These are phyloP conservation scores for Leptinotarsa juncta DNA, from an alignment of 2,888 invertebrate genomes.

Conservation along the genomic window DNA sequence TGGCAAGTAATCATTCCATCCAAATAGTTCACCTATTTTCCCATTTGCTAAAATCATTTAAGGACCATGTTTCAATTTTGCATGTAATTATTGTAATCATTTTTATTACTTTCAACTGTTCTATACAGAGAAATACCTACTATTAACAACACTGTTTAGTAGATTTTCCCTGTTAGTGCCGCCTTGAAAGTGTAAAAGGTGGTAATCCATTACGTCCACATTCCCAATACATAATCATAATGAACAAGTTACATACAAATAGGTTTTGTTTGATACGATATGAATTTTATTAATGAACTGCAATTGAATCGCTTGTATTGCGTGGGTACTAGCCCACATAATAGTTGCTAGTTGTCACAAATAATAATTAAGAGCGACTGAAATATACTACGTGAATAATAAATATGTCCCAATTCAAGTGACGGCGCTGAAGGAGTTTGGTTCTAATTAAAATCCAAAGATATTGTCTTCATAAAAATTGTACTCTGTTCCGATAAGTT, in stretches of 20 bases:
- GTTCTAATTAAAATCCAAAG: too few species aligned
- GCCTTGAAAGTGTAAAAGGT: background rate
- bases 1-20: too few species aligned
- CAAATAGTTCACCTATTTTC: too few species aligned
- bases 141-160: background rate
- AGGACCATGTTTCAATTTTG: too few species aligned
- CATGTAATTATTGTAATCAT: too few species aligned
- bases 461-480: too few species aligned
- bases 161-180: background rate
- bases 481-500: too few species aligned
- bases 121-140: too few species aligned
- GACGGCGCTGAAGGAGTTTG: too few species aligned
- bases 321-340: constrained; percentile 1
- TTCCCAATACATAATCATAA: background rate
- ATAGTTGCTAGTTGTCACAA: background rate
- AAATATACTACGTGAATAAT: background rate
- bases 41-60: too few species aligned
- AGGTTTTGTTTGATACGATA: background rate
- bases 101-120: too few species aligned
- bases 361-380: background rate
- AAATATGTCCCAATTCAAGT: too few species aligned
- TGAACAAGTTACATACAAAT: background rate
- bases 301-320: background rate
- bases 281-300: background rate
- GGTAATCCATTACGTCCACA: background rate